phyloP scores from a whole-genome alignment of 2,797 vertebrate genomes.

The Phataginus tricuspis region DNA sequence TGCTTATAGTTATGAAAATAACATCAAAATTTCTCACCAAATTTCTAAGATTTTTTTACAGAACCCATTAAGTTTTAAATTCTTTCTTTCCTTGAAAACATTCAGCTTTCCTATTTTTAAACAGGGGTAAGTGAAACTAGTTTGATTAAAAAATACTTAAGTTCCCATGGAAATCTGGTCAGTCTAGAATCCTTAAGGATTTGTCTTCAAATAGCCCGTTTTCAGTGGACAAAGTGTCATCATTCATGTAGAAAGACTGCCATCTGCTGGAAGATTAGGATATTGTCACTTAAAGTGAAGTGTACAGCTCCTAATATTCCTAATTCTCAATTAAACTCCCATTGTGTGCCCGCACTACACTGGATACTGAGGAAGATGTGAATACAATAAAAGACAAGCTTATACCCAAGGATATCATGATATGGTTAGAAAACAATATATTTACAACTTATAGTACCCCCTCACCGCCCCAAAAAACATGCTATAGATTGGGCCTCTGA shows the following conservation, averaged over 20 bases:
- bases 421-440: neutral
- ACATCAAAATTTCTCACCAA: conserved; percentile 58
- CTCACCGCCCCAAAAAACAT: neutral
- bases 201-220: neutral
- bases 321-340: neutral
- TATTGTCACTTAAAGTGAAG: neutral
- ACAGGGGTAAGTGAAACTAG: conserved; percentile 42
- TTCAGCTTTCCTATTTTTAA: conserved; percentile 49
- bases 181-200: neutral
- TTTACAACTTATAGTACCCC: neutral
- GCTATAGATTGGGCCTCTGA: neutral
- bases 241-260: conserved; percentile 52
- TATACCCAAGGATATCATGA: neutral
- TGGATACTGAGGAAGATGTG: neutral
- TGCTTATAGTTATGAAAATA: conserved; percentile 65
- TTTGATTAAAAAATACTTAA: conserved; percentile 60
- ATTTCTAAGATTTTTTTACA: conserved; percentile 67
- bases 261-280: conserved; percentile 67
- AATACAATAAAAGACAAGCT: neutral
- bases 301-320: neutral
- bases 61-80: conserved; percentile 66
- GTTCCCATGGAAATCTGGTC: conserved; percentile 35
- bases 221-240: neutral
- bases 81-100: conserved; percentile 50
- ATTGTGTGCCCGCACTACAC: rapidly evolving